Base-by-base conservation (phyloP, 1,140 invertebrate species). In the Eriocheir sinensis region DNA sequence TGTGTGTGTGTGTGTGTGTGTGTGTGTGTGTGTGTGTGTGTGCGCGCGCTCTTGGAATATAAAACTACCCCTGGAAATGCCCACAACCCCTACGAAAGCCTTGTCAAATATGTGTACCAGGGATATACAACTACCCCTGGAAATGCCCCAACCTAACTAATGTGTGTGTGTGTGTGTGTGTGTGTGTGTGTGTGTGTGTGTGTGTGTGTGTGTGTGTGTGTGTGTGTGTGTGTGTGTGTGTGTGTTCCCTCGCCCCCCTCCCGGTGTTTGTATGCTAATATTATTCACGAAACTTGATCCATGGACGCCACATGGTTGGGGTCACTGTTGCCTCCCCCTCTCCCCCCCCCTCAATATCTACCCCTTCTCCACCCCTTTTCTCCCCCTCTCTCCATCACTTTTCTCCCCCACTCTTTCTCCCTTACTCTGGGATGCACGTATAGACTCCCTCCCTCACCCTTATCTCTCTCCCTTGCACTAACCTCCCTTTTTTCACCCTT, bases 191-290 rank as follows among this genome's bases (percentile, higher is more conserved):
- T 89, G 88, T 89, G 34, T 32, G 88, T 89, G 88, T 27, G 30
- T 44, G 88, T 48, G 88, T 44, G 88, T 48, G 34, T 79, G 40
- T 32, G 91, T 91, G 34, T 34, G 38, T 3, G 88, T 40, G 17
- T 30, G 34, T 12, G 36, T n/a, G 38, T 6, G 38, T n/a, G 38
- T 41, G 86, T 89, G 86, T 89, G 30, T n/a, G 40, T 36, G 40
- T 6, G 12, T 3, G 12, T 2, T n/a, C 15, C 48, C 88, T 48
- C 48, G n/a, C 32, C 72, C 90, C 41, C 90, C 72, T 9, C 17
- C 72, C 79, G 72, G 32, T 93, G 91, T 93, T 83, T 93, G 91
- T 93, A 93, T 93, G 91, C 91, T 93, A 93, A 93, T 93, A 93
- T 93, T 93, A 93, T 93, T 93, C 80, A 83, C 85, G 91, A 36